Evolutionary conservation across 2,797 vertebrate species (phyloP), one percentile per base, ranked within the genome.

Genomic region (Enteromius treurensis): DNA sequence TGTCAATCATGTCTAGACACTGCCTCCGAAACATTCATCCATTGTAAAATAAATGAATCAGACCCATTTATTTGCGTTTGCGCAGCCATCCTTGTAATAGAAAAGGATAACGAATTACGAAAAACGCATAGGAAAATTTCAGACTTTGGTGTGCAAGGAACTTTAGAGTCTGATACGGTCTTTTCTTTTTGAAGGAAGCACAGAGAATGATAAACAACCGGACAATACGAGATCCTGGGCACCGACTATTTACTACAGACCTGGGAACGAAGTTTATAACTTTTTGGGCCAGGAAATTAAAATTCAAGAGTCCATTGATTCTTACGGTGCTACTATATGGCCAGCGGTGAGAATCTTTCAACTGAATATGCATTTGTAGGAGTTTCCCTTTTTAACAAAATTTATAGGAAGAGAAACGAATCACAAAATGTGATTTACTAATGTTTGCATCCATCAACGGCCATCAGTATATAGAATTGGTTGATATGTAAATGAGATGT

Each of bases 241-340:
- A 86, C 94, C 96, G 17, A 90, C 55, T 17, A 4, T 92, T 21
- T 92, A 90, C 0, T 86, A 40, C 86, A 90, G 88, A 80, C 89
- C 93, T 0, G 90, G 86, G 3, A 97, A 94, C 91, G 97, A 98
- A 64, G 85, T 94, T 17, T 96, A 97, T 34, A 83, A 78, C 0
- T 98, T 96, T 0, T 95, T n/a, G 15, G 96, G 96, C 29, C 89
- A 95, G 51, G 93, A 94, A 82, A 98, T 99, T 0, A 64, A 90
- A 83, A 96, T 99, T 83, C 93, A 94, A 47, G 97, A 98, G 81
- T 95, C 96, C 14, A 92, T 97, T 34, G 97, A 98, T 86, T 93
- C 92, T 79, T 95, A 92, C 0, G 96, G 95, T 80, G 93, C 94
- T 0, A 91, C 95, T 80, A 94, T 96, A 51, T 96, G 96, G 95